phyloP scores from a whole-genome alignment of 2,797 vertebrate genomes.

The Morus bassanus region DNA sequence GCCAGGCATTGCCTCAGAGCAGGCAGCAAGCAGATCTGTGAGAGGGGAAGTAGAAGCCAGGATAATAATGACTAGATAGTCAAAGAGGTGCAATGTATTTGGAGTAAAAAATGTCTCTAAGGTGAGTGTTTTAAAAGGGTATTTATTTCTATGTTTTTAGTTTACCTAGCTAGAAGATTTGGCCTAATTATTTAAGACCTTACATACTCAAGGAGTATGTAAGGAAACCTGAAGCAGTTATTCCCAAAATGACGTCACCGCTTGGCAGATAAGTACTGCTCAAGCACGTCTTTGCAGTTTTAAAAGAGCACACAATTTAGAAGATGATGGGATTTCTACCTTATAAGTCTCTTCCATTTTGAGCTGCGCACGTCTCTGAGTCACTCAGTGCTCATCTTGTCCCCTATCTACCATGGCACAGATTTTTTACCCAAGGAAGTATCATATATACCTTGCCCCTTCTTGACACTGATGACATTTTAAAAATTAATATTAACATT shows the following conservation, averaged over 20 bases:
- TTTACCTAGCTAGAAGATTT: conserved; percentile 32
- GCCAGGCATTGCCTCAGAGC: conserved; percentile 63
- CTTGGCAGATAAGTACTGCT: background rate
- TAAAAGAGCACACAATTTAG: conserved; percentile 42
- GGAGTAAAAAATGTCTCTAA: conserved; percentile 23
- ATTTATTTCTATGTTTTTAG: background rate
- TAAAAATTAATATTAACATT: background rate
- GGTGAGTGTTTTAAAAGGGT: conserved; percentile 9
- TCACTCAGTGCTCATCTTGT: background rate
- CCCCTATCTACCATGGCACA: background rate
- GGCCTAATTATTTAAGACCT: conserved; percentile 37
- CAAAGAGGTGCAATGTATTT: conserved; percentile 38
- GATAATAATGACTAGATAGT: conserved; percentile 36
- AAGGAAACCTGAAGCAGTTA: conserved; percentile 27
- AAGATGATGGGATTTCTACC: background rate
- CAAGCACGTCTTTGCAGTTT: background rate
- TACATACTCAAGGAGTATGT: conserved; percentile 10
- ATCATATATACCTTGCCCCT: background rate
- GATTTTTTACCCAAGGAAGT: background rate
- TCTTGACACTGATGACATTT: background rate
- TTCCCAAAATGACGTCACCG: conserved; percentile 16
- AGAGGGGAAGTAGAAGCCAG: background rate
- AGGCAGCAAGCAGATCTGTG: conserved; percentile 65
- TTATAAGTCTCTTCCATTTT: background rate
- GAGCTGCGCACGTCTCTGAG: background rate